Conservation (phyloP, 2,113 vertebrate species). For the Cyphomyrus plagiostoma region DNA sequence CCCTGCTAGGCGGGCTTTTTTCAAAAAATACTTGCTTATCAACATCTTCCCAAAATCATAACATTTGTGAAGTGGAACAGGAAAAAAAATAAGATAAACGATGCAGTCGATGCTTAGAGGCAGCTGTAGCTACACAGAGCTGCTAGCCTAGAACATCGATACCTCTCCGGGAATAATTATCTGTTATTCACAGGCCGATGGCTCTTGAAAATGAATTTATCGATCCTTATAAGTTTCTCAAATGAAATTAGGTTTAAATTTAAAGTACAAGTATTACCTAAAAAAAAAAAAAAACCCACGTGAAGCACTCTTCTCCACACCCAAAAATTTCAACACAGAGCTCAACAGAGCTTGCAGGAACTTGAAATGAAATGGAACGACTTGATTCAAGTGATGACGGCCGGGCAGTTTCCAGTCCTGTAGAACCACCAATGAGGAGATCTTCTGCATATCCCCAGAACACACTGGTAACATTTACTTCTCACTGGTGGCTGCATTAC, state of each 20-base stretch:
- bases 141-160: not conserved
- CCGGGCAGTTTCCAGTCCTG: not conserved
- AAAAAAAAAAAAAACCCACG: not conserved
- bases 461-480: not conserved
- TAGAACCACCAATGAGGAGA: not conserved
- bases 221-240: conserved; percentile 9
- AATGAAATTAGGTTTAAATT: not conserved
- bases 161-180: not conserved
- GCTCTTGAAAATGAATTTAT: conserved; percentile 19
- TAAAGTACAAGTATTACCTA: not conserved
- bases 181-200: conserved; percentile 2
- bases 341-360: not conserved
- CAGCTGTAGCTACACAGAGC: not conserved
- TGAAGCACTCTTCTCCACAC: not conserved
- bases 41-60: conserved; percentile 1
- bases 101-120: not conserved
- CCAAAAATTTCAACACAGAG: not conserved
- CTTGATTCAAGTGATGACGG: not conserved
- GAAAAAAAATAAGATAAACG: conserved; percentile 3
- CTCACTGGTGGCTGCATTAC: not conserved
- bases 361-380: not conserved
- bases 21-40: not conserved
- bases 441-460: not conserved
- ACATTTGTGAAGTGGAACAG: conserved; percentile 5
- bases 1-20: not conserved